Evolutionary conservation across 2,113 vertebrate species (phyloP).

Genomic region (Sinocyclocheilus anshuiensis): DNA sequence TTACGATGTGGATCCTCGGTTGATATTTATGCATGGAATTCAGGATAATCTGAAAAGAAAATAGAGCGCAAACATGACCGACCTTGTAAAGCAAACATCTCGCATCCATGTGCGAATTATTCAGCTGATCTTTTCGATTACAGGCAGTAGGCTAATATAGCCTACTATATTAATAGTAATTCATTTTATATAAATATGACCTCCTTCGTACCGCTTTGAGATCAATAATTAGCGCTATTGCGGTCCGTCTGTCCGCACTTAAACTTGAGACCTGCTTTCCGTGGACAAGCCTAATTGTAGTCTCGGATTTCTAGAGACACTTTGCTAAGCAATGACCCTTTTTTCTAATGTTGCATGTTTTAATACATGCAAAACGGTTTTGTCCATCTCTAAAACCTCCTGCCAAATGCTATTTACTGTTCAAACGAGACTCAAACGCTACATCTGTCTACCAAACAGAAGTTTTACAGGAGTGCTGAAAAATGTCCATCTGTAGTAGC

Average conservation of each 20-base stretch:
- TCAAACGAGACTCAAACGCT: not conserved
- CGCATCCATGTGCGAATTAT: not conserved
- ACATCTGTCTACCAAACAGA: too few species aligned
- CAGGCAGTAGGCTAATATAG: not conserved
- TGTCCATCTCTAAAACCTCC: not conserved
- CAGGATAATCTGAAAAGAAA: constrained; percentile 85
- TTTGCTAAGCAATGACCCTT: not conserved
- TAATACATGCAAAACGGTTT: not conserved
- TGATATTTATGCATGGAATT: constrained; percentile 99
- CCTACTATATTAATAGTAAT: not conserved
- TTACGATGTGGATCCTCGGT: constrained; percentile 96
- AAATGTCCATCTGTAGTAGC: not conserved
- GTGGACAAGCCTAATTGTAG: not conserved
- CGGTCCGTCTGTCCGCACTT: not conserved
- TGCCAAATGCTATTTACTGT: not conserved
- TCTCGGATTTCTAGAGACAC: not conserved
- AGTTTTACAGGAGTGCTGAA: not conserved
- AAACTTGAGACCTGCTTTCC: not conserved
- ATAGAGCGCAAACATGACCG: not conserved
- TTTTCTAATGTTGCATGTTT: not conserved
- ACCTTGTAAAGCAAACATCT: not conserved
- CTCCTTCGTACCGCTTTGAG: too few species aligned
- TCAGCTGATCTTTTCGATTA: not conserved
- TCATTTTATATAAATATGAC: too few species aligned
- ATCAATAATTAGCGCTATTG: not conserved